Evolutionary conservation across 2,888 invertebrate genomes (phyloP).

Genomic region (Scaptomyza flava): DNA sequence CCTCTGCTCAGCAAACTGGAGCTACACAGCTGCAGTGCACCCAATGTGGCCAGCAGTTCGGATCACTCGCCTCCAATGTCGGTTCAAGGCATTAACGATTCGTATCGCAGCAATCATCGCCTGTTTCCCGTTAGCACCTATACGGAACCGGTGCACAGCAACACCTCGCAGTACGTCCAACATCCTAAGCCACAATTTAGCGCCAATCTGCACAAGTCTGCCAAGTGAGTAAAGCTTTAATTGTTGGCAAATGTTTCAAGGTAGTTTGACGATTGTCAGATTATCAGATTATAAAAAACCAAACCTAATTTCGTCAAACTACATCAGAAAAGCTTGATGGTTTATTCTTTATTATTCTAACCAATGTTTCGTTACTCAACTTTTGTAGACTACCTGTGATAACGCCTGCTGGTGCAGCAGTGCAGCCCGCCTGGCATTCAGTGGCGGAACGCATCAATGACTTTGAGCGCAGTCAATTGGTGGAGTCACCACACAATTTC

Average conservation of each 20-base stretch:
- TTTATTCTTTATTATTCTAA: too few species aligned
- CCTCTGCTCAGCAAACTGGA: slow-evolving; percentile 61
- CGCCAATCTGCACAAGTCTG: slow-evolving; percentile 76
- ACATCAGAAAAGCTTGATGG: not conserved
- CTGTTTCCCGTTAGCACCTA: slow-evolving; percentile 90
- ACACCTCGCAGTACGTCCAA: slow-evolving; percentile 81
- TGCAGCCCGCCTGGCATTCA: slow-evolving; percentile 85
- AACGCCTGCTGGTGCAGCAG: slow-evolving; percentile 77
- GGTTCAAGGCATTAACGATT: slow-evolving; percentile 43
- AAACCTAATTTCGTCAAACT: not conserved
- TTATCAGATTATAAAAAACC: too few species aligned
- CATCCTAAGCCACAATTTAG: slow-evolving; percentile 83
- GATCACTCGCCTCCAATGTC: slow-evolving; percentile 24
- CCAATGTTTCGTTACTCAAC: too few species aligned
- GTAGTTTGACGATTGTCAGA: not conserved
- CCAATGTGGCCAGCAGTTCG: slow-evolving; percentile 52
- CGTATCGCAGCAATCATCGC: slow-evolving; percentile 85
- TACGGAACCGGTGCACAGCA: slow-evolving; percentile 86
- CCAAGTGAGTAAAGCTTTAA: slow-evolving; percentile 51
- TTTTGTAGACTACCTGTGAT: slow-evolving; percentile 68
- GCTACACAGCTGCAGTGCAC: slow-evolving; percentile 64
- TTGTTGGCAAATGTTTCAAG: not conserved
- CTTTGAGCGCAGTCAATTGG: slow-evolving; percentile 85
- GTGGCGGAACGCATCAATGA: slow-evolving; percentile 89
- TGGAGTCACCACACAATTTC: slow-evolving; percentile 85